Percentiles rank a stretch among this genome's conserved stretches.
Evolutionary conservation across 1,140 invertebrate genomes (phyloP).

Genomic region (Anastrepha ludens): DNA sequence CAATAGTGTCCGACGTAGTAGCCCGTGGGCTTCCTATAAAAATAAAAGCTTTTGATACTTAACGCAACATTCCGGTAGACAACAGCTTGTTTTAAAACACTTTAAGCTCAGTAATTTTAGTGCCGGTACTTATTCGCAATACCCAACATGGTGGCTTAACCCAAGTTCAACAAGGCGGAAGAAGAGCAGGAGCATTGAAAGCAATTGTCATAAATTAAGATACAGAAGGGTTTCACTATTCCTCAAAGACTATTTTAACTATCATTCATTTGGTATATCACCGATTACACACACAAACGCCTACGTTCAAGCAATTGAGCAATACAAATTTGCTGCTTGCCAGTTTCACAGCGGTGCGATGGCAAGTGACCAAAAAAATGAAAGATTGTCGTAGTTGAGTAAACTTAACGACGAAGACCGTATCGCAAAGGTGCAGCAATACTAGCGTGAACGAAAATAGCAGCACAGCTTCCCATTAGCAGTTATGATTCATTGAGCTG

Average conservation of each 20-base stretch:
- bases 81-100: too few relatives aligned
- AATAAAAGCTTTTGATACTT: too few relatives aligned
- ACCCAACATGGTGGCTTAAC: too few relatives aligned
- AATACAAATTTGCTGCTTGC: not conserved
- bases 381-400: conserved; percentile 4
- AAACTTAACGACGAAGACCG: not conserved
- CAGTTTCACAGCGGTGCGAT: not conserved
- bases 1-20: too few relatives aligned
- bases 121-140: too few relatives aligned
- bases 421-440: not conserved
- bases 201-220: not conserved
- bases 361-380: conserved; percentile 16
- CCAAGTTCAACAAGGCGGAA: too few relatives aligned
- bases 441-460: not conserved
- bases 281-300: not conserved
- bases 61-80: too few relatives aligned
- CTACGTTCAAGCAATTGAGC: not conserved
- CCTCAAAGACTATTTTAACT: not conserved
- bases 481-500: conserved; percentile 2
- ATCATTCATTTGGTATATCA: not conserved
- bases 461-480: too few relatives aligned
- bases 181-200: not conserved
- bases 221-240: not conserved
- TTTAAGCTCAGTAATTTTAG: too few relatives aligned
- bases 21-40: too few relatives aligned